Evolutionary conservation across 2,113 vertebrate species (phyloP), one percentile per base, ranked within the genome.

Genomic region (Chaetorhynchus papuensis): DNA sequence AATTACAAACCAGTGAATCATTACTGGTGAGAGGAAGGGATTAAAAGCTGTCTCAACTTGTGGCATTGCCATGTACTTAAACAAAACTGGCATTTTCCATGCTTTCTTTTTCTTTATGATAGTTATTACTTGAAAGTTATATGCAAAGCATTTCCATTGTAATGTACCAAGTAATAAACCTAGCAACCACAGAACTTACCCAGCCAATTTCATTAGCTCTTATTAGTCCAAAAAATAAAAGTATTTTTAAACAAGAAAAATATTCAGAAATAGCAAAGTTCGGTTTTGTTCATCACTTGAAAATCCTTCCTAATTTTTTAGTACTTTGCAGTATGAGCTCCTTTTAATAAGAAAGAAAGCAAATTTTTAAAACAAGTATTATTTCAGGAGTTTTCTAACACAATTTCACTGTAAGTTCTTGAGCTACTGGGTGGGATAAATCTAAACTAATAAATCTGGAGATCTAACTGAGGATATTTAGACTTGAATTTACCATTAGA

Each of bases 381-480:
- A 41, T 76, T 93, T 87, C 52, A 64, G 47, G 63, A 56, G 13
- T 60, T 79, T 77, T 83, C n/a, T 85, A 90, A 56, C 52, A 70
- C 39, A 57, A 26, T 56, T 92, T 85, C 59, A 72, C 45, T 89
- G 28, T 56, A 85, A 66, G 28, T 81, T 95, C 60, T 69, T 84
- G 47, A 83, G 52, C 90, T 75, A 63, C 69, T 70, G 59, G 74
- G 44, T 52, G 41, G 75, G 53, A 81, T 83, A 86, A 91, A 96
- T 83, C 81, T 89, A 96, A 95, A 91, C 56, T 88, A 97, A 95
- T 80, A 94, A 93, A 96, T 72, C 33, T 83, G 80, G 96, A 94
- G 83, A 65, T 63, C 82, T 97, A 94, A 92, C 92, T 72, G 41
- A 94, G 91, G 88, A 65, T 79, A 72, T 80, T 80, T 83, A 65